Evolutionary conservation across 2,888 invertebrate genomes (phyloP), one percentile per base, ranked within the genome.

Genomic region (Drosophila affinis): DNA sequence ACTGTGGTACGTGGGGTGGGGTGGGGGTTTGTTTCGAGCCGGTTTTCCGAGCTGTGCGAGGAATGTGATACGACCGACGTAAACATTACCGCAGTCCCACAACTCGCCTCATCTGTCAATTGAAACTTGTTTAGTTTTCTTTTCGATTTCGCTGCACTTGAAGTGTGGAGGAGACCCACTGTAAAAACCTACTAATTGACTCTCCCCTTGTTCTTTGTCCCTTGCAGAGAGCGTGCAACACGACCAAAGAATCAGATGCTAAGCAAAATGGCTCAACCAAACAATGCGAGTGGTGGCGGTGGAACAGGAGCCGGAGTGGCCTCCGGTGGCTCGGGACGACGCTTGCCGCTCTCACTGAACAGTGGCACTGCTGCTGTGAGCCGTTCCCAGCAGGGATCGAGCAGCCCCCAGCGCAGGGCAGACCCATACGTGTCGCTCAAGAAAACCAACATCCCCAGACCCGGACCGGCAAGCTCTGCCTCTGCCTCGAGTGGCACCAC

Each of bases 221-320:
- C 24, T 85, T 73, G 2, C 67, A 87, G 72, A 81, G 62, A 64
- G 64, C 71, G 63, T 72, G 73, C 47, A 53, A 63, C 73, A 73
- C 68, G 68, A 51, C 55, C 18, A 18, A 18, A 34, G 64, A 29
- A 59, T 12, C 70, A 61, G 74, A 91, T 91, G 91, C 84, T 90
- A 53, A 77, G 91, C 44, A 91, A 92, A 78, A 78, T 86, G 72
- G 78, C 84, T 21, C 90, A 90, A 63, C 81, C 77, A n/a, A 89
- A 79, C 58, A 78, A 72, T 70, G 47, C 58, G 0, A 88, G 68
- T 29, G 62, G 75, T 17, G 76, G 70, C 3, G 74, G 71, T 1
- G 81, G 82, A 21, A 69, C 44, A n/a, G 53, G 44, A 9, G n/a
- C n/a, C n/a, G 55, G 55, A 3, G 6, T 70, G 21, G 39, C 65